phyloP scores from a whole-genome alignment of 1,140 invertebrate species.

The Drosophila rufa region DNA sequence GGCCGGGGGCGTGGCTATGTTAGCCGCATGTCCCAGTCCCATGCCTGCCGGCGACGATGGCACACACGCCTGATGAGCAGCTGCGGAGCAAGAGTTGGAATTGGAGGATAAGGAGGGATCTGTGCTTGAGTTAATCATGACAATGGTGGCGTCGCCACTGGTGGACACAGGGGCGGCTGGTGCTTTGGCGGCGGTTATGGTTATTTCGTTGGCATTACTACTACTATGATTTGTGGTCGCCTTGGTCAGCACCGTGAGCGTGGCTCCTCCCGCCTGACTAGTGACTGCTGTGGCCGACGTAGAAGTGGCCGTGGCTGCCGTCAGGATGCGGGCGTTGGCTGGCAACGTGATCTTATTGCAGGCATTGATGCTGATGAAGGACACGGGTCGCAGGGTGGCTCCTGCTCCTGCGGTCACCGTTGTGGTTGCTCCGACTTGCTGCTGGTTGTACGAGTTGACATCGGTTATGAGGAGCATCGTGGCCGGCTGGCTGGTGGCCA shows the following conservation, averaged over 20 bases:
- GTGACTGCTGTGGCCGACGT: conserved; percentile 8
- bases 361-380: conserved; percentile 79
- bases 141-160: conserved; percentile 54
- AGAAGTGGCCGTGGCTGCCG: conserved; percentile 43
- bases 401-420: conserved; percentile 20
- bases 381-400: conserved; percentile 64
- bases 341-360: conserved; percentile 80
- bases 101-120: conserved; percentile 49
- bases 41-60: conserved; percentile 76
- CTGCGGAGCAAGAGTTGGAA: conserved; percentile 61
- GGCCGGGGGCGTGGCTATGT: conserved; percentile 68
- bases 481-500: conserved; percentile 43
- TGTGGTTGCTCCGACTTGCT: conserved; percentile 55
- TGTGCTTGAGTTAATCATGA: conserved; percentile 70
- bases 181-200: conserved; percentile 44
- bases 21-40: conserved; percentile 64
- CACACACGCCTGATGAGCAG: conserved; percentile 71
- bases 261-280: conserved; percentile 40
- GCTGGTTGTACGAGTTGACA: conserved; percentile 74
- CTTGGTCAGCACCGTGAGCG: conserved; percentile 70
- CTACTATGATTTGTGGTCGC: conserved; percentile 62
- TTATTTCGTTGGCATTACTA: conserved; percentile 76
- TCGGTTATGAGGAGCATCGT: conserved; percentile 80
- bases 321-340: conserved; percentile 77
- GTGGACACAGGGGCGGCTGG: conserved; percentile 9